Evolutionary conservation across 2,113 vertebrate species (phyloP).

Genomic region (Tangachromis dhanisi): DNA sequence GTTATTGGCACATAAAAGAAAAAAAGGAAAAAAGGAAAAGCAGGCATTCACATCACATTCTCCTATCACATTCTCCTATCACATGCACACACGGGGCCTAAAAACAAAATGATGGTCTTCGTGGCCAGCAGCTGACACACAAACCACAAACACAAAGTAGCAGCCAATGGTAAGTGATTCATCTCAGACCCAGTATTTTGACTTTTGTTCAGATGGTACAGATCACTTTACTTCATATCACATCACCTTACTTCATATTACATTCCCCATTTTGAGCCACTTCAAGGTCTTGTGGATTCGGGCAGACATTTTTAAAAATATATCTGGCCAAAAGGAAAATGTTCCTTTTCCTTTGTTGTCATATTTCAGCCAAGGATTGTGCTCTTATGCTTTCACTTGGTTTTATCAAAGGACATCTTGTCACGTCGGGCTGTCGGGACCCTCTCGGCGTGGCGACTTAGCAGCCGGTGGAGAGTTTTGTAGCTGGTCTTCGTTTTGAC

Average conservation of each 20-base stretch:
- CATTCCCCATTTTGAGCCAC: background rate
- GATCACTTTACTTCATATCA: background rate
- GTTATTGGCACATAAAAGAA: slow-evolving; percentile 6
- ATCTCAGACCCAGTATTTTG: background rate
- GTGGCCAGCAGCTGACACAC: background rate
- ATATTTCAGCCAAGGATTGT: background rate
- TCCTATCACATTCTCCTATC: background rate
- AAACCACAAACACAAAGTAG: background rate
- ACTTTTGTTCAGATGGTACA: background rate
- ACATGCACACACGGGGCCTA: background rate
- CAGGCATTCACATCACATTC: background rate
- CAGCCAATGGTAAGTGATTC: background rate
- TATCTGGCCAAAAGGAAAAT: background rate
- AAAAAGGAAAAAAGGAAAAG: slow-evolving; percentile 28
- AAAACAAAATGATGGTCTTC: background rate
- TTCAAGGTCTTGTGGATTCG: background rate
- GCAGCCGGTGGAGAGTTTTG: slow-evolving; percentile 34
- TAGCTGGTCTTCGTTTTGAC: slow-evolving; percentile 6
- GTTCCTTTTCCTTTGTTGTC: background rate
- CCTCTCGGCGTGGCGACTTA: slow-evolving; percentile 44
- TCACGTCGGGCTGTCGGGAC: slow-evolving; percentile 45
- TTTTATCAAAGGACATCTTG: background rate
- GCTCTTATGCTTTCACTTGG: background rate
- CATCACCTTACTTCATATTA: background rate
- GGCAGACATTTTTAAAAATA: slow-evolving; percentile 15